These are phyloP conservation scores for Protophormia terraenovae DNA, from an alignment of 2,888 invertebrate genomes.

Conservation along the genomic window DNA sequence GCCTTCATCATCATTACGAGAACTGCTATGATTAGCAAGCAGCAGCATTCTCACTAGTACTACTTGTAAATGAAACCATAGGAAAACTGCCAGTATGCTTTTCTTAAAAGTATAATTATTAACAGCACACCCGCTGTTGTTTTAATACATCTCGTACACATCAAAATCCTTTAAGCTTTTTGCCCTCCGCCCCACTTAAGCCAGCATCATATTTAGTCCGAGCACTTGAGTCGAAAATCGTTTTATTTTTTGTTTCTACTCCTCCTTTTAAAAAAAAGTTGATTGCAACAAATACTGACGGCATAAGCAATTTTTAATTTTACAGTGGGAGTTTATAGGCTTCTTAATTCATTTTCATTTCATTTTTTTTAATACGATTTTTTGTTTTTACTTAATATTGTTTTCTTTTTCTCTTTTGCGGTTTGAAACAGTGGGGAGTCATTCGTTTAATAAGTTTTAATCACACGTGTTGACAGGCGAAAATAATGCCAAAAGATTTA, in stretches of 20 bases:
- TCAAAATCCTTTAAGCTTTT: slow-evolving; percentile 40
- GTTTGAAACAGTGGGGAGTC: slow-evolving; percentile 63
- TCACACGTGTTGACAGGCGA: slow-evolving; percentile 69
- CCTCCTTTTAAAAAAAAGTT: background rate
- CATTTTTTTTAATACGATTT: background rate
- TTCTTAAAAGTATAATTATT: slow-evolving; percentile 63
- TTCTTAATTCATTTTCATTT: slow-evolving; percentile 24
- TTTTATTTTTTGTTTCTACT: background rate
- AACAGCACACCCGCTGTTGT: slow-evolving; percentile 69
- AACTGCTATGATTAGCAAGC: slow-evolving; percentile 19
- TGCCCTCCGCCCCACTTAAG: background rate
- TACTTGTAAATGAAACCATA: background rate
- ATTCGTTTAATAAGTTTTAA: slow-evolving; percentile 69
- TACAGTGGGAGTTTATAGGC: slow-evolving; percentile 67
- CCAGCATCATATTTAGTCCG: background rate
- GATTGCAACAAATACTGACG: slow-evolving; percentile 53
- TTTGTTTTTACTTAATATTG: background rate
- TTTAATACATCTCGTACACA: slow-evolving; percentile 59
- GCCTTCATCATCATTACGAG: slow-evolving; percentile 53
- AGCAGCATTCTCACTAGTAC: background rate
- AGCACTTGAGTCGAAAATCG: slow-evolving; percentile 1
- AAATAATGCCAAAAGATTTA: slow-evolving; percentile 59
- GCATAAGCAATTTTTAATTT: slow-evolving; percentile 52
- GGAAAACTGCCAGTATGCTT: slow-evolving; percentile 17
- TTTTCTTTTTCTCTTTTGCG: background rate